Conservation (phyloP, 2,797 vertebrate species). For the Sitta carolinensis region DNA sequence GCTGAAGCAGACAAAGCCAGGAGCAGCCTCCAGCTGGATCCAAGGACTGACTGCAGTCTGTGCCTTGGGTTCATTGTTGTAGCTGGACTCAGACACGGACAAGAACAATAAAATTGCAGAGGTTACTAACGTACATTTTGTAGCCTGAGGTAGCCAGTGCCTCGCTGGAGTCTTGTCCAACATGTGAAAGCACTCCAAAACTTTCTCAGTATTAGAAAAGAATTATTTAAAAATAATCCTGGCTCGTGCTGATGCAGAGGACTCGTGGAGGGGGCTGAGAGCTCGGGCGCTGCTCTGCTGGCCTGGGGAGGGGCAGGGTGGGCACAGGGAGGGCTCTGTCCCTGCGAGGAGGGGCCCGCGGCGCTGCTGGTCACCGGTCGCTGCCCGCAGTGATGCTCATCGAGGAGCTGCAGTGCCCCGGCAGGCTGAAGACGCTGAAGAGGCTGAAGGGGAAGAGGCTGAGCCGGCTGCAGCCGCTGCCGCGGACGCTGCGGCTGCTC, state of each 20-base stretch:
- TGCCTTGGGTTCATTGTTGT: neutral
- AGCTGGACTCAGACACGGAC: neutral
- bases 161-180: neutral
- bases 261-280: neutral
- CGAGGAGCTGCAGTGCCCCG: conserved; percentile 81
- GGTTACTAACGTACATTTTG: neutral
- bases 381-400: conserved; percentile 79
- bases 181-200: neutral
- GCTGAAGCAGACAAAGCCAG: neutral
- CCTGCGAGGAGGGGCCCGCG: too few relatives aligned
- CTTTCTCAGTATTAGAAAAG: neutral
- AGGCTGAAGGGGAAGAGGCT: conserved; percentile 83
- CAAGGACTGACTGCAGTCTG: neutral
- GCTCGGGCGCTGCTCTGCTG: neutral
- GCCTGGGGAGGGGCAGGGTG: neutral
- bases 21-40: neutral
- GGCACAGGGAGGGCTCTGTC: too few relatives aligned
- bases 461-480: conserved; percentile 85
- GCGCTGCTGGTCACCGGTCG: too few relatives aligned
- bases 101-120: neutral
- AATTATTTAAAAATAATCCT: neutral
- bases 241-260: neutral
- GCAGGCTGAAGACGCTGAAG: conserved; percentile 80
- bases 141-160: neutral
- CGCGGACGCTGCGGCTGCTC: conserved; percentile 81